These are phyloP conservation scores for Hybos culiciformis DNA, from an alignment of 2,888 invertebrate genomes.

Conservation along the genomic window DNA sequence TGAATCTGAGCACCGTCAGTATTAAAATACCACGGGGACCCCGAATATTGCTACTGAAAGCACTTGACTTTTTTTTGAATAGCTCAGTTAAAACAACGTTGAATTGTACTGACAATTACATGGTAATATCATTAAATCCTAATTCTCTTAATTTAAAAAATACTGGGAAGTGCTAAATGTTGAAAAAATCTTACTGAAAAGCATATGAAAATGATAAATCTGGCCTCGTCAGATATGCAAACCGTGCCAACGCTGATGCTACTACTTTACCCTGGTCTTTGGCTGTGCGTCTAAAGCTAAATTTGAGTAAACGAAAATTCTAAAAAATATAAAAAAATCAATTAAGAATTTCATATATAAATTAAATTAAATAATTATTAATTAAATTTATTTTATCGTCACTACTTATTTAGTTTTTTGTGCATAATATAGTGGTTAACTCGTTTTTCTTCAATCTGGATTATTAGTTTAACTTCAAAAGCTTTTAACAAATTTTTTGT, in stretches of 20 bases:
- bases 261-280: conserved; percentile 67
- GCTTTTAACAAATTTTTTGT: no score
- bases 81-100: no score
- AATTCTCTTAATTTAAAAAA: no score
- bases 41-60: no score
- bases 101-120: no score
- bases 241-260: conserved; percentile 68
- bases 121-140: no score
- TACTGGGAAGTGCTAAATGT: no score
- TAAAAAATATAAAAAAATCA: conserved; percentile 34
- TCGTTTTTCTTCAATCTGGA: neutral
- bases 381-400: neutral
- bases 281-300: conserved; percentile 74
- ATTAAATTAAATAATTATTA: neutral
- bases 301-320: conserved; percentile 79
- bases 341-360: conserved; percentile 4
- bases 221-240: conserved; percentile 75
- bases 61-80: no score
- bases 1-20: no score
- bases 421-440: neutral
- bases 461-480: neutral
- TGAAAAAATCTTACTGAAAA: conserved; percentile 45
- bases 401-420: no score
- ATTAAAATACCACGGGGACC: no score
- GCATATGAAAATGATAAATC: conserved; percentile 81